These are phyloP conservation scores for Lates calcarifer DNA, from an alignment of 2,113 vertebrate genomes.

Conservation along the genomic window DNA sequence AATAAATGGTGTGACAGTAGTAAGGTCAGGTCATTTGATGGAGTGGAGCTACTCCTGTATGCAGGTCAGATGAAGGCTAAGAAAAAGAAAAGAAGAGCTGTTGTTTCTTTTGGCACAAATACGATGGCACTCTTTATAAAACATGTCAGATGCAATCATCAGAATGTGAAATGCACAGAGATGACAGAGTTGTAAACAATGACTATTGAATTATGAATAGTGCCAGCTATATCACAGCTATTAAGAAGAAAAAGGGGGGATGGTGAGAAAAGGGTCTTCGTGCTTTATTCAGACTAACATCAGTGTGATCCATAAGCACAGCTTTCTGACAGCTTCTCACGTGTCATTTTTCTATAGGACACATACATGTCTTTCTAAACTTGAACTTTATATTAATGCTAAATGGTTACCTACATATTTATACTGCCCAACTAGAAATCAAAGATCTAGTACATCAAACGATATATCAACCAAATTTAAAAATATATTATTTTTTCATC, in stretches of 20 bases:
- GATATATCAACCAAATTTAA: not conserved
- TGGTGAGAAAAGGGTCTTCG: conserved; percentile 54
- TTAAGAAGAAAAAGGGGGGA: not conserved
- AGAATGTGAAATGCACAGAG: conserved; percentile 28
- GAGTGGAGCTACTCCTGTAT: conserved; percentile 8
- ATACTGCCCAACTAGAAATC: not conserved
- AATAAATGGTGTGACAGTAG: conserved; percentile 26
- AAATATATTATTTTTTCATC: not conserved
- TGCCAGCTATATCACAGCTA: conserved; percentile 22
- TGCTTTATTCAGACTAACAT: conserved; percentile 44
- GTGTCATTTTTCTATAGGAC: not conserved
- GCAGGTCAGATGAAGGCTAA: conserved; percentile 16
- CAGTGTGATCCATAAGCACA: not conserved
- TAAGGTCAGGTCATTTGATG: conserved; percentile 24
- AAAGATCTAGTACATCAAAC: not conserved
- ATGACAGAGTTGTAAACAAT: conserved; percentile 70
- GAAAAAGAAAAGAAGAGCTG: conserved; percentile 9
- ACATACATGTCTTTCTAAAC: not conserved
- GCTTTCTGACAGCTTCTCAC: conserved; percentile 7
- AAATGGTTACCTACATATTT: not conserved
- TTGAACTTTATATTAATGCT: not conserved
- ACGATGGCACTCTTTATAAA: conserved; percentile 50
- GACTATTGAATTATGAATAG: conserved; percentile 66
- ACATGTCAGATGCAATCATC: conserved; percentile 56
- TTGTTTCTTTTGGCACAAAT: conserved; percentile 53